Evolutionary conservation across 2,113 vertebrate genomes (phyloP), one percentile per base, ranked within the genome.

Genomic region (Glareola pratincola): DNA sequence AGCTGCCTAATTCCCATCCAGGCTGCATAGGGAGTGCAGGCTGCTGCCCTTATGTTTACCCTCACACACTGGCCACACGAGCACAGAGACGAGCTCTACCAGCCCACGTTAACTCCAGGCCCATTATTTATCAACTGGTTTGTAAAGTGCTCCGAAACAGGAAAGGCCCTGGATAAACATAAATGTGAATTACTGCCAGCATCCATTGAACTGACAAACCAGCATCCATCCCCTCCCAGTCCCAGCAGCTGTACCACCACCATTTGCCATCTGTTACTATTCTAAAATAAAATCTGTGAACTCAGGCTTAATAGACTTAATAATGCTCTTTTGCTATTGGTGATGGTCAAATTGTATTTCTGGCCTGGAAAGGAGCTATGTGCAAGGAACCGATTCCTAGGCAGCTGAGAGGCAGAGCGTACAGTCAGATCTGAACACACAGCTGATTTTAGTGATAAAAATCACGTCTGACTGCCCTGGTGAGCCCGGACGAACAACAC

Each of bases 231-330:
- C 75, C 85, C 45, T 88, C 67, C 67, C 1, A 1, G 62, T 64
- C 34, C 53, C 8, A 1, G 86, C 89, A 96, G 92, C 79, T 97
- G 86, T 20, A 74, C 69, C 0, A 0, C 32, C 81, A 93, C 56
- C 48, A 67, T 87, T 85, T 91, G 77, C 94, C 94, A 90, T 93
- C 94, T 97, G 94, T 84, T 89, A 90, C 63, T 71, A 78, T 66
- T 88, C 20, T 45, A 56, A 78, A 77, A 91, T 45, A 89, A 84
- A 93, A 89, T 71, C 69, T 82, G 85, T 83, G 86, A 96, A 91
- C 30, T 83, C 76, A 27, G 47, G 45, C 88, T 88, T 74, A 93
- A 87, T 39, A 77, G 59, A 84, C 39, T 92, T 90, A 87, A 63
- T 71, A 92, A 81, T 6, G 47, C 24, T 84, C 43, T 71, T 90